Conservation (phyloP, 2,113 vertebrate species). For the Nasalis larvatus region DNA sequence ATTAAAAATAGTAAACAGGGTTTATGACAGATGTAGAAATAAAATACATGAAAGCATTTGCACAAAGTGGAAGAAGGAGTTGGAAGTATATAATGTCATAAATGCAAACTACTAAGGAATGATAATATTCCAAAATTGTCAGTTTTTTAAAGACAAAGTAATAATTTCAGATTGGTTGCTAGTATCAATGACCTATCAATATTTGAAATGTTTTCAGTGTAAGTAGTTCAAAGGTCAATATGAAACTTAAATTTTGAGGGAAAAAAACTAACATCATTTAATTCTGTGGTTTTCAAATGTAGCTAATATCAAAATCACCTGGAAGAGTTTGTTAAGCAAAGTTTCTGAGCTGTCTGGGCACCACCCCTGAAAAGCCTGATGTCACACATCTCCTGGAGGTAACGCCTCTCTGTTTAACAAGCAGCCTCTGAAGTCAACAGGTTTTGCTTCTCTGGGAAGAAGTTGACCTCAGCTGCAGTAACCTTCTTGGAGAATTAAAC, state of each 20-base stretch:
- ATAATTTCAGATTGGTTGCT: background rate
- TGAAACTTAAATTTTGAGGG: background rate
- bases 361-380: fast-evolving
- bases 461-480: background rate
- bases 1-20: background rate
- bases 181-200: fast-evolving
- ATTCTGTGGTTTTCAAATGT: background rate
- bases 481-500: background rate
- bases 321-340: background rate
- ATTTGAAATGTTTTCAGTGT: no score
- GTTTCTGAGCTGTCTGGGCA: background rate
- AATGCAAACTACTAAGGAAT: fast-evolving
- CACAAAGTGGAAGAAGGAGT: no score
- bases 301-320: fast-evolving
- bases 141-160: no score
- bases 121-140: background rate
- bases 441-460: background rate
- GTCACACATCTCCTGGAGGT: fast-evolving
- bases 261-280: no score
- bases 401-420: fast-evolving
- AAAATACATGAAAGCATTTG: fast-evolving
- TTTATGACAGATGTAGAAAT: background rate
- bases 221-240: fast-evolving
- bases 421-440: background rate
- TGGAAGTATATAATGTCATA: fast-evolving